Evolutionary conservation across 1,140 invertebrate species (phyloP).

Genomic region (Drosophila miranda): DNA sequence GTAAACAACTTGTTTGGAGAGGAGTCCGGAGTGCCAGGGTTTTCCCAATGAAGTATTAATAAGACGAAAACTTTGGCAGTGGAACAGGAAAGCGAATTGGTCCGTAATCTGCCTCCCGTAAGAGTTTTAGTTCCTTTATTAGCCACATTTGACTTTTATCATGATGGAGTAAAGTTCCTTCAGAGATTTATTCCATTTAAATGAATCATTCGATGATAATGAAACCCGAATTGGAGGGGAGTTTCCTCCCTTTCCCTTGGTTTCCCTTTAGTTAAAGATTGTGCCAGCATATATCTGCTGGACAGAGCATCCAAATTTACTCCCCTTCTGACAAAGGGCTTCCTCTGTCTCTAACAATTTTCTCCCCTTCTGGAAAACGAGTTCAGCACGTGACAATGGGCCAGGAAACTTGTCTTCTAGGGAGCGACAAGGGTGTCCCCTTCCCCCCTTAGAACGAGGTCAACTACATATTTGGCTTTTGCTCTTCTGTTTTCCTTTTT

Average conservation of each 20-base stretch:
- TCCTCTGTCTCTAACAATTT: slow-evolving; percentile 10
- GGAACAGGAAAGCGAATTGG: not conserved
- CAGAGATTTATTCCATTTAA: slow-evolving; percentile 22
- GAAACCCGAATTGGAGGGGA: not conserved
- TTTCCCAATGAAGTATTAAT: slow-evolving; percentile 75
- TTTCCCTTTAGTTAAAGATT: no score
- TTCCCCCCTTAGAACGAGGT: slow-evolving; percentile 32
- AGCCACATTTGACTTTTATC: slow-evolving; percentile 54
- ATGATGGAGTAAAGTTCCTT: slow-evolving; percentile 14
- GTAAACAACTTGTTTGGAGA: slow-evolving; percentile 67
- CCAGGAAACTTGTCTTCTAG: slow-evolving; percentile 61
- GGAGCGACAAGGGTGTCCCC: not conserved
- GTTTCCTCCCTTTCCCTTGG: not conserved
- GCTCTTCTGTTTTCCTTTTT: not conserved
- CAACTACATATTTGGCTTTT: slow-evolving; percentile 30
- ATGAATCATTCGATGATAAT: not conserved
- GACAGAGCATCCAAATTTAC: no score
- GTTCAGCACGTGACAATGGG: slow-evolving; percentile 69
- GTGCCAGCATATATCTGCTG: no score
- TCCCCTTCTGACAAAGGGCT: not conserved
- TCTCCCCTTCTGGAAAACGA: slow-evolving; percentile 21
- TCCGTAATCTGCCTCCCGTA: not conserved
- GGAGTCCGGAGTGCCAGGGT: slow-evolving; percentile 1
- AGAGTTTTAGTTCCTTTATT: slow-evolving; percentile 40
- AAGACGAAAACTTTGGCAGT: slow-evolving; percentile 43